phyloP scores from a whole-genome alignment of 2,797 vertebrate genomes.

The Gobio occitaniae region DNA sequence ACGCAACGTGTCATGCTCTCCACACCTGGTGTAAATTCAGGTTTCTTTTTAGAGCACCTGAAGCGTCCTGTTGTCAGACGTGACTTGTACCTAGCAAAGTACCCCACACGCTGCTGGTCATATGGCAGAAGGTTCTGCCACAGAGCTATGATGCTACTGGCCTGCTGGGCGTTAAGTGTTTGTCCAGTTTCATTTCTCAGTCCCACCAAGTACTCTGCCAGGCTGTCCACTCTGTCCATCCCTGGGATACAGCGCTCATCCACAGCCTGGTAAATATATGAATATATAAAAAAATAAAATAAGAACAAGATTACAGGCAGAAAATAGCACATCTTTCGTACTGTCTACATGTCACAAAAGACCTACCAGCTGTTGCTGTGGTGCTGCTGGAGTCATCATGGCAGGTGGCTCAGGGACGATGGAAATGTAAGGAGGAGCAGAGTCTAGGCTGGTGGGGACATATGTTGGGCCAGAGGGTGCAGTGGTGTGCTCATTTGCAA shows the following conservation, averaged over 20 bases:
- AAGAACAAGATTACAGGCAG: background rate
- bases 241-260: conserved; percentile 26
- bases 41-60: conserved; percentile 30
- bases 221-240: conserved; percentile 44
- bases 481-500: background rate
- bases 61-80: conserved; percentile 18
- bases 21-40: conserved; percentile 27
- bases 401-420: background rate
- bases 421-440: background rate
- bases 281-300: background rate
- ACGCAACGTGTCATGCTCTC: conserved; percentile 5
- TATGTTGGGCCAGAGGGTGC: background rate
- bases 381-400: background rate
- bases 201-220: conserved; percentile 35
- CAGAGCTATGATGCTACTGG: conserved; percentile 13
- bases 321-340: background rate
- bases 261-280: conserved; percentile 31
- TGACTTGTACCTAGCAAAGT: conserved; percentile 24
- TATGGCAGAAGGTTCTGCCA: conserved; percentile 38
- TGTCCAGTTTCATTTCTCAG: conserved; percentile 18
- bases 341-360: background rate
- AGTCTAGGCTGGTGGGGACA: background rate
- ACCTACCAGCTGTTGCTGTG: conserved; percentile 13
- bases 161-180: conserved; percentile 23
- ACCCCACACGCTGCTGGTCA: conserved; percentile 29